Evolutionary conservation across 1,140 invertebrate species (phyloP), one percentile per base, ranked within the genome.

Genomic region (Olivierus martensii): DNA sequence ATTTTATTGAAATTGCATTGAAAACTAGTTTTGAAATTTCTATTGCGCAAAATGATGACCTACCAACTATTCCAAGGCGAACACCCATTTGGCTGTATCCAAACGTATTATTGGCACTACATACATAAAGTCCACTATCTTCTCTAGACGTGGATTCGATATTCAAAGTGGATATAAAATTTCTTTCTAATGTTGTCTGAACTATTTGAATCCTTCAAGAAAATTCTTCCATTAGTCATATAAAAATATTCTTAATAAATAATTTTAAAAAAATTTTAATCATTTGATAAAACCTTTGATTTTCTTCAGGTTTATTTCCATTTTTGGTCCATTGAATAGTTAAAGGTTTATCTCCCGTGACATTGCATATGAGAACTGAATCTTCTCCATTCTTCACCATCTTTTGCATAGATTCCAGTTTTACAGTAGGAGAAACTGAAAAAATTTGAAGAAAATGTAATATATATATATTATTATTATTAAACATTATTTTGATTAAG

Each of bases 271-370:
- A n/a, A 2, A 15, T 42, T 42, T 42, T 45, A 45, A 19, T 15
- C 11, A 42, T n/a, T n/a, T 42, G 18, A 15, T 11, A 39, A 49
- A 36, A 55, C 53, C 44, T 51, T 1, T 48, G 53, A 21, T 46
- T 55, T 43, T 35, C 14, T 19, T 55, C 53, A 1, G 51, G 45
- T 21, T 42, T 28, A 41, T 35, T 14, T 6, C 53, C 53, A 36
- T 55, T 55, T 46, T 55, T 55, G 18, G 50, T 49, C 53, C 53
- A 55, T 43, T 46, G 46, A n/a, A 55, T 55, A 17, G 50, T 51
- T 15, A 55, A 37, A 2, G 53, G 53, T 12, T 36, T 46, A 28
- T 55, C 53, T 3, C 53, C 53, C 9, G 48, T 55, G 43, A 55
- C 46, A 10, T 55, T 55, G 49, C 53, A 55, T 49, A 47, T 45